Evolutionary conservation across 1,140 invertebrate species (phyloP).

Genomic region (Macrocentrus cingulum): DNA sequence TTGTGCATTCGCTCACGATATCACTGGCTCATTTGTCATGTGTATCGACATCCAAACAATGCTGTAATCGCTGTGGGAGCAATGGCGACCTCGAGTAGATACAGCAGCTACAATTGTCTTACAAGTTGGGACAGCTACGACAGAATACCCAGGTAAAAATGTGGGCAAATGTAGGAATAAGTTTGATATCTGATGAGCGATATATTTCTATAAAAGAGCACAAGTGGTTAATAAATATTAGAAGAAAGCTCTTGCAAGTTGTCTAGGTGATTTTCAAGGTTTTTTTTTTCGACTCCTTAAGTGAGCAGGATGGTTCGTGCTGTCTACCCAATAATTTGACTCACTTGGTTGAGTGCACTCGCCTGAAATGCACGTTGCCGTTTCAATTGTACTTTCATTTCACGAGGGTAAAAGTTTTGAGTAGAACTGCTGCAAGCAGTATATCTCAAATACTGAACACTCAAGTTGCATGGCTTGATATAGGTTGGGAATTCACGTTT

Average conservation of each 20-base stretch:
- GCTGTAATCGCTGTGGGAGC: constrained; percentile 42
- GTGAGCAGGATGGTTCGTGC: not conserved
- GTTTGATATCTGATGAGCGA: not conserved
- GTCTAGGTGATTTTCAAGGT: constrained; percentile 24
- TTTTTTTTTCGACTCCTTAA: not conserved
- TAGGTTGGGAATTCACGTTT: not conserved
- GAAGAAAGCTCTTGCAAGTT: constrained; percentile 31
- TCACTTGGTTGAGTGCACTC: constrained; percentile 8
- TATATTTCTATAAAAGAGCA: constrained; percentile 22
- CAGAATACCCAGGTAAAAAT: constrained; percentile 77
- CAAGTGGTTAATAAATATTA: constrained; percentile 52
- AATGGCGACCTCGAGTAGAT: constrained; percentile 74
- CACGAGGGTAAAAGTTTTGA: constrained; percentile 4
- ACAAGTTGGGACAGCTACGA: constrained; percentile 88
- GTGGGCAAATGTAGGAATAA: too few relatives aligned
- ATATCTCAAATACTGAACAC: constrained; percentile 12
- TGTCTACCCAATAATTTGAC: constrained; percentile 19
- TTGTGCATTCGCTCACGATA: too few relatives aligned
- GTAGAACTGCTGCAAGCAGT: constrained; percentile 10
- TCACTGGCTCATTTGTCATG: too few relatives aligned
- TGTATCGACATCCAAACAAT: constrained; percentile 28
- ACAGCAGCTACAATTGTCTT: constrained; percentile 85
- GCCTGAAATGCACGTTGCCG: constrained; percentile 11
- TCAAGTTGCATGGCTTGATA: too few relatives aligned
- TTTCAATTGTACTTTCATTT: constrained; percentile 17